Percentiles rank a stretch among this genome's conserved stretches.
Evolutionary conservation across 1,140 invertebrate genomes (phyloP).

Genomic region (Zophobas atratus): DNA sequence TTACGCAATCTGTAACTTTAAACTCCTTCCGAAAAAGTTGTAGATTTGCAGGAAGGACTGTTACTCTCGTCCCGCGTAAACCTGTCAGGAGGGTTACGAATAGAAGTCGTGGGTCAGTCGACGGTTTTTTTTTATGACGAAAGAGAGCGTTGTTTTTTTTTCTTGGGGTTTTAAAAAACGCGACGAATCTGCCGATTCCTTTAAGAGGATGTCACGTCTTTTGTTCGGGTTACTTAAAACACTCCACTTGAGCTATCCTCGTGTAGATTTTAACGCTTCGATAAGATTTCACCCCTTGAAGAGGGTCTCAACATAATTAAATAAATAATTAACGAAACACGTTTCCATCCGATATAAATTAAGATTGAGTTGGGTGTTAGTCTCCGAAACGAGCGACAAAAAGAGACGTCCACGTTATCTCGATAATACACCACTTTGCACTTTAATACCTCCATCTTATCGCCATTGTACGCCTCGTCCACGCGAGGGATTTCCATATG

Average conservation of each 20-base stretch:
- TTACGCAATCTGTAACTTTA: neutral
- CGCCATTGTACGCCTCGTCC: constrained; percentile 7
- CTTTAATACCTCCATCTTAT: constrained; percentile 27
- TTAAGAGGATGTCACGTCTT: no score
- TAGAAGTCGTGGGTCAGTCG: neutral
- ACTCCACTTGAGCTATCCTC: no score
- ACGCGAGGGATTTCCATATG: constrained; percentile 33
- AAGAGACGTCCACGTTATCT: constrained; percentile 6
- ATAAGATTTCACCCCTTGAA: neutral
- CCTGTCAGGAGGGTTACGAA: neutral
- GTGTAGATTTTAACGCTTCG: neutral
- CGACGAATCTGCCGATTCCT: no score
- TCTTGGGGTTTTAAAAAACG: no score
- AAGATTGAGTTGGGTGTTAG: constrained; percentile 10
- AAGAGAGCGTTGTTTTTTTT: no score
- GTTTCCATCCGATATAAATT: constrained; percentile 13
- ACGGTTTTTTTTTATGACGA: no score
- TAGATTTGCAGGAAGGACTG: no score
- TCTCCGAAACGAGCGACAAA: constrained; percentile 13
- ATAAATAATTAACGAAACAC: constrained; percentile 20
- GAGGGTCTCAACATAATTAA: neutral
- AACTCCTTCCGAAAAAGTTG: neutral
- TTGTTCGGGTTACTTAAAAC: no score
- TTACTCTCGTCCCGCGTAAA: neutral
- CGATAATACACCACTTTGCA: constrained; percentile 32